Conservation (phyloP, 1,140 invertebrate species). For the Calycopis cecrops region DNA sequence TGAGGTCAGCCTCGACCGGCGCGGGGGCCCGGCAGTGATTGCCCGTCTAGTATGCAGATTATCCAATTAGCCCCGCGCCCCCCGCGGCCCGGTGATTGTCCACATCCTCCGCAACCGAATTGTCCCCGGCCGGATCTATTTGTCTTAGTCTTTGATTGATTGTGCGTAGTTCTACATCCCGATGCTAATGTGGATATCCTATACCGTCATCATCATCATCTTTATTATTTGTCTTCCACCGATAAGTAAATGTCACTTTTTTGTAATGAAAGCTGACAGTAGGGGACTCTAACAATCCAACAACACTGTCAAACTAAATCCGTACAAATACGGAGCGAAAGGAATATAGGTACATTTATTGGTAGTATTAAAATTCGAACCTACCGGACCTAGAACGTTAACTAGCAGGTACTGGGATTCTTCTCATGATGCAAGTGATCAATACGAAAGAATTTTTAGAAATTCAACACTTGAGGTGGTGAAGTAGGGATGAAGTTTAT, state of each 20-base stretch:
- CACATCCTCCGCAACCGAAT: slow-evolving; percentile 33
- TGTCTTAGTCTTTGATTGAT: slow-evolving; percentile 9
- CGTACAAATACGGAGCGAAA: not conserved
- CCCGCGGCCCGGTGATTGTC: slow-evolving; percentile 30
- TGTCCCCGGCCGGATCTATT: slow-evolving; percentile 20
- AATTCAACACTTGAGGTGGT: no score
- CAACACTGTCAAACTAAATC: no score
- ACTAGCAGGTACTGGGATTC: no score
- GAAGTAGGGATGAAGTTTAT: no score
- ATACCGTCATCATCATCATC: not conserved
- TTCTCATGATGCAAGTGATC: no score
- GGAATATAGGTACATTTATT: no score
- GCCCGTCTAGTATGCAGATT: slow-evolving; percentile 43
- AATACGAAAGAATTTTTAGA: no score
- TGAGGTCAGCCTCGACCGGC: slow-evolving; percentile 26
- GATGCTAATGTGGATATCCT: not conserved
- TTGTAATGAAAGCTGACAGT: no score
- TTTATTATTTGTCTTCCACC: not conserved
- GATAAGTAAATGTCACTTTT: no score
- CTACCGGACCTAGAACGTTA: no score
- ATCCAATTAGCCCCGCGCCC: slow-evolving; percentile 41
- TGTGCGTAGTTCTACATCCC: not conserved
- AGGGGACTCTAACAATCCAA: no score
- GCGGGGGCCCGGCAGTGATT: slow-evolving; percentile 34
- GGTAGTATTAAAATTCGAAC: no score